Base-by-base conservation (phyloP, 64 coral and sea anemone species). In the Montipora capricornis region DNA sequence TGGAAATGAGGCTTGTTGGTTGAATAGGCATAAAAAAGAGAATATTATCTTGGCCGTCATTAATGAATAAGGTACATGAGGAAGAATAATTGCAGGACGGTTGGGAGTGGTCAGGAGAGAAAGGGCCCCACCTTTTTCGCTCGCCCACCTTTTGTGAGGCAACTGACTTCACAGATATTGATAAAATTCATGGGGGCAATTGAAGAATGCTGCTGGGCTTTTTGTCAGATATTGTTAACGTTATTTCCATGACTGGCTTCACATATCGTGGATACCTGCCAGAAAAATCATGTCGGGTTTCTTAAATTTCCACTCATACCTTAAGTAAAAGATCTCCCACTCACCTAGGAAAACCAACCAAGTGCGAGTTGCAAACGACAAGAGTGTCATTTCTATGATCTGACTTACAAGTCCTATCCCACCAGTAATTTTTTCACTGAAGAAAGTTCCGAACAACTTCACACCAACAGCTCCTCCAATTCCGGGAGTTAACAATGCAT, bases 401-500 rank as follows among this genome's bases (percentile, higher is more conserved):
- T 75, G 79, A 13, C 89, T 88, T 4, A 95, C 44, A 29, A 95
- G 59, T 12, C 82, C 93, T 6, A 97, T 73, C 2, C 76, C 77
- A 15, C 77, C 12, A 6, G 88, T 82, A 17, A 50, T 92, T 51
- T 95, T 2, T 67, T 92, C 96, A 37, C 69, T 83, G 44, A 97
- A 48, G 26, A 61, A 97, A 57, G n/a, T 75, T 48, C 89, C 76
- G 5, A 97, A 52, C 24, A 76, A 80, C 49, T 95, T 97, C 11
- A 97, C 94, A 1, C 95, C 93, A 60, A 97, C 26, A 67, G 91
- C 81, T 3, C 89, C 95, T 89, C 95, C 95, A 22, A 89, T 0
- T 8, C 95, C 95, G 20, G 77, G 19, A 37, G 71, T 15, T 17
- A 95, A 88, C 61, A 87, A 51, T 57, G 92, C 91, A 19, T 82